Base-by-base conservation (phyloP, 2,888 invertebrate species). In the Steinernema hermaphroditum region DNA sequence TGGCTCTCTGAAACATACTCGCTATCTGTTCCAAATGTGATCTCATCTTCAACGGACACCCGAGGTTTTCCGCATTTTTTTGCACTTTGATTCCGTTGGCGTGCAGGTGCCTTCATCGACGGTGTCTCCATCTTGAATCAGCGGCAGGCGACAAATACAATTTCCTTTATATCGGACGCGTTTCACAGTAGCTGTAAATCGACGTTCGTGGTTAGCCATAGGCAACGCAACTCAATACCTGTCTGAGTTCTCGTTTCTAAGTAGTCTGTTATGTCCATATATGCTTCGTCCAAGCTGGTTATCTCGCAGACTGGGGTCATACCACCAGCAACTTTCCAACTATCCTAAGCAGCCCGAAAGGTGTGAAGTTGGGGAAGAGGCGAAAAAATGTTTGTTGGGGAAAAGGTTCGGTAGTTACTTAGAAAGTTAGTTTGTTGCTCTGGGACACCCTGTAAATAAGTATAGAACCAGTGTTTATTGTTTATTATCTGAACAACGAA, bases 261-360 rank as follows among this genome's bases (percentile, higher is more conserved):
- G 80, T 88, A 89, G 0, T 88, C 86, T 0, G 90, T 90, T 24
- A 80, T 22, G 29, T 78, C 75, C 69, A 78, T 34, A 49, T 22
- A 73, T 1, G 44, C 32, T 73, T 32, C 44, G 19, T 72, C 71
- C 1, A 49, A 32, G 19, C 62, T 62, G 29, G 27, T 87, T 72
- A 86, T 80, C n/a, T 43, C 85, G 83, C 76, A 89, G 88, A 75
- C 90, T 87, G 0, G 88, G 87, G 80, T 91, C 91, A 83, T 37
- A 8, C 6, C 37, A 37, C 37, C 37, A 37, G 37, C 6, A 37
- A 37, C n/a, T n/a, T n/a, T n/a, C n/a, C n/a, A n/a, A n/a, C n/a
- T n/a, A n/a, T n/a, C n/a, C n/a, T n/a, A n/a, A 12, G 37, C 37
- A 4, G 37, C 37, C 12, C 12, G 37, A 12, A 37, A 37, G 37